These are phyloP conservation scores for Etheostoma cragini DNA, from an alignment of 2,113 vertebrate genomes.

Conservation along the genomic window DNA sequence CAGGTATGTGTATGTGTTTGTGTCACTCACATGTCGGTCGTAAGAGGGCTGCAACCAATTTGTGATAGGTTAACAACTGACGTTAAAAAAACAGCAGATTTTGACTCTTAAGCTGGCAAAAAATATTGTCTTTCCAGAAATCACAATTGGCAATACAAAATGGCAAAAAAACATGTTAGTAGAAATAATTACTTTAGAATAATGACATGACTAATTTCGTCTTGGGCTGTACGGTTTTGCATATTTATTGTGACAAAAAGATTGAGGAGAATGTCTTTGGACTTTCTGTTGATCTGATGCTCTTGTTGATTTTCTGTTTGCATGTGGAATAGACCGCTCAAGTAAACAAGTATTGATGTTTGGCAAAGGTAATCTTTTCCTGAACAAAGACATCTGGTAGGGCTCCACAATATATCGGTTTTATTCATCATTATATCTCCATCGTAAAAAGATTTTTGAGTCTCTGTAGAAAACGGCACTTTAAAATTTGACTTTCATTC, in stretches of 20 bases:
- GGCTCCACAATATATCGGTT: too few relatives aligned
- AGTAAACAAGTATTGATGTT: background rate
- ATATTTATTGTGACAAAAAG: background rate
- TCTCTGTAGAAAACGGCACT: too few relatives aligned
- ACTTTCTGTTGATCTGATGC: background rate
- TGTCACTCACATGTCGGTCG: too few relatives aligned
- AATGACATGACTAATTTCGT: background rate
- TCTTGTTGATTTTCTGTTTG: background rate
- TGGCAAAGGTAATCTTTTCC: background rate
- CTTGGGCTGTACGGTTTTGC: background rate
- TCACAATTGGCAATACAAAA: background rate
- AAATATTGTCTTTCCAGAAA: background rate
- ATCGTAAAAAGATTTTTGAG: too few relatives aligned
- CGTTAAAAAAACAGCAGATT: too few relatives aligned
- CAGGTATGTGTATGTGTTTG: conserved; percentile 83
- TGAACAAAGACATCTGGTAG: too few relatives aligned
- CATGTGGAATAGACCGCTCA: background rate
- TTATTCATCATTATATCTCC: too few relatives aligned
- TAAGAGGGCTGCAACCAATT: too few relatives aligned
- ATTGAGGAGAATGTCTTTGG: background rate
- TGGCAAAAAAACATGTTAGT: conserved; percentile 2
- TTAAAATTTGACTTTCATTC: too few relatives aligned
- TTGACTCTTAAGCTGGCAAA: background rate
- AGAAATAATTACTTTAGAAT: background rate
- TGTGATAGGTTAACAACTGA: background rate